Conservation (phyloP, 2,888 invertebrate species). For the Drosophila prolongata region DNA sequence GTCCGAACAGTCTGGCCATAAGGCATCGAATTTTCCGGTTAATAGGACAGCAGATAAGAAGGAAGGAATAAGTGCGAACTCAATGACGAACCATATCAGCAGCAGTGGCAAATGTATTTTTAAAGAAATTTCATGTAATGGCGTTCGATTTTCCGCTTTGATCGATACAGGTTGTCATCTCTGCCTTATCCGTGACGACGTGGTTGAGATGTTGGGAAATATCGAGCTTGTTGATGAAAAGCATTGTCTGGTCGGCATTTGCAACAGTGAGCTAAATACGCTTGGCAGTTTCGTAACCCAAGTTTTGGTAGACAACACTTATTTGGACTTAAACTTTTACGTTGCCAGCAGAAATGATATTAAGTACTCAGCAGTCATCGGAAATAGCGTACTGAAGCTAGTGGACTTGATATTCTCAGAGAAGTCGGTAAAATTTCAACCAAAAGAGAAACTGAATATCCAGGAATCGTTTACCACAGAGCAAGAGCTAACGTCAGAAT, state of each 20-base stretch:
- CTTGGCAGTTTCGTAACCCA: too few relatives aligned
- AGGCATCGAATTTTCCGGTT: not conserved
- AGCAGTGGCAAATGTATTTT: not conserved
- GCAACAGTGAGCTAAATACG: too few relatives aligned
- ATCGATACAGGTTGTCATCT: not conserved
- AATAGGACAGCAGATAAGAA: not conserved
- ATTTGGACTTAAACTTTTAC: too few relatives aligned
- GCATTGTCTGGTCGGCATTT: too few relatives aligned
- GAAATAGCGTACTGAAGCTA: too few relatives aligned
- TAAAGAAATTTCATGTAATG: not conserved
- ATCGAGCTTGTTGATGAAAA: not conserved
- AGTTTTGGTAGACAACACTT: too few relatives aligned
- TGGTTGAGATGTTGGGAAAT: not conserved
- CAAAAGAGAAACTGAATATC: too few relatives aligned
- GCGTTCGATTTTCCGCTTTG: not conserved
- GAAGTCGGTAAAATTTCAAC: too few relatives aligned
- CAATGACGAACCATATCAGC: slow-evolving; percentile 1
- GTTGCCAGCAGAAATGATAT: too few relatives aligned
- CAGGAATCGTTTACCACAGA: not conserved
- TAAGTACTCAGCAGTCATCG: too few relatives aligned
- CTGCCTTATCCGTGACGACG: not conserved
- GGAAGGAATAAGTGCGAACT: not conserved
- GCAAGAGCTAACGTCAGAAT: not conserved
- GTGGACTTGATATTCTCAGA: too few relatives aligned
- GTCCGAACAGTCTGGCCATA: not conserved